phyloP scores from a whole-genome alignment of 2,888 invertebrate genomes.

The Clivina fossor region DNA sequence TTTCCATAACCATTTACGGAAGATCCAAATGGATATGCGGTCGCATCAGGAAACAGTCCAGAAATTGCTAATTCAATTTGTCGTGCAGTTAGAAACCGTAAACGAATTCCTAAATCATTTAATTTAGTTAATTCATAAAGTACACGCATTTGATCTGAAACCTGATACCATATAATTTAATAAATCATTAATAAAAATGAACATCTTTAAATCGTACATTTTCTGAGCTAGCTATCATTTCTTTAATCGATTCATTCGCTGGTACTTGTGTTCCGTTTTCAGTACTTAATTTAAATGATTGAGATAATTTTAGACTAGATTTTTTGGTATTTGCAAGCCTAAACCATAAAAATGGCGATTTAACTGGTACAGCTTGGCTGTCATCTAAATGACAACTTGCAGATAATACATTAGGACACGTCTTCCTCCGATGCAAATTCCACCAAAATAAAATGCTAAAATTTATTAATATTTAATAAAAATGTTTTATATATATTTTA shows the following conservation, averaged over 20 bases:
- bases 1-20: slow-evolving; percentile 88
- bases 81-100: slow-evolving; percentile 75
- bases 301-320: slow-evolving; percentile 45
- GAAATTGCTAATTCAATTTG: slow-evolving; percentile 71
- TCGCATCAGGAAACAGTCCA: slow-evolving; percentile 71
- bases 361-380: slow-evolving; percentile 62
- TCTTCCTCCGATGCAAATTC: slow-evolving; percentile 65
- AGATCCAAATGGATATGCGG: slow-evolving; percentile 83
- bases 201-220: slow-evolving; percentile 49
- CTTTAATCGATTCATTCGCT: slow-evolving; percentile 54
- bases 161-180: slow-evolving; percentile 44
- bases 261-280: slow-evolving; percentile 56
- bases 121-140: slow-evolving; percentile 65
- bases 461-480: too few relatives aligned
- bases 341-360: slow-evolving; percentile 76
- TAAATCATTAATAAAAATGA: slow-evolving; percentile 8
- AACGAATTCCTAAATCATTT: slow-evolving; percentile 70
- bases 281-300: slow-evolving; percentile 41
- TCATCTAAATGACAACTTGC: slow-evolving; percentile 62
- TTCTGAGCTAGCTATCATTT: slow-evolving; percentile 55
- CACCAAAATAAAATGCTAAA: slow-evolving; percentile 73
- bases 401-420: slow-evolving; percentile 58
- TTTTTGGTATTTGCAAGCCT: slow-evolving; percentile 47
- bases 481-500: too few relatives aligned
- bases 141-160: slow-evolving; percentile 68